Evolutionary conservation across 2,888 invertebrate genomes (phyloP).

Genomic region (Drosophila lacicola): DNA sequence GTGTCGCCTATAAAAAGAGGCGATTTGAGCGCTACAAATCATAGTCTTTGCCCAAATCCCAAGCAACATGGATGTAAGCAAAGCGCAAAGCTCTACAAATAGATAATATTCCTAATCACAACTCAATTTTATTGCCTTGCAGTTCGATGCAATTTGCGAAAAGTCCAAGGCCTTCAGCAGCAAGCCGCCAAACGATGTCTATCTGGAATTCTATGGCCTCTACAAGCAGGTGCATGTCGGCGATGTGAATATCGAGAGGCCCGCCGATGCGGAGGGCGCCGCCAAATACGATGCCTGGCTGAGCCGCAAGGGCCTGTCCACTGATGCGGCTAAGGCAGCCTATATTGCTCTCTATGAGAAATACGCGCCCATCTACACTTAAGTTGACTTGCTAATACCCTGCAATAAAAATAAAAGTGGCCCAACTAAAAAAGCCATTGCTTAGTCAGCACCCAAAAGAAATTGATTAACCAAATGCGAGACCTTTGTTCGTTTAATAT

Average conservation of each 20-base stretch:
- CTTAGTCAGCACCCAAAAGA: conserved; percentile 31
- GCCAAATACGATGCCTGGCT: conserved; percentile 98
- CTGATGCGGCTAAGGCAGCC: conserved; percentile 92
- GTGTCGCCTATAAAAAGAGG: conserved; percentile 55
- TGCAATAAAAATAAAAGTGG: conserved; percentile 8
- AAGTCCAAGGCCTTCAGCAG: conserved; percentile 89
- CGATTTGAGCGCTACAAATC: conserved; percentile 30
- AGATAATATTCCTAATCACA: conserved; percentile 12
- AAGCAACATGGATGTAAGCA: conserved; percentile 68
- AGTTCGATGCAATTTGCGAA: conserved; percentile 67
- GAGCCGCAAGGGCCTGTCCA: conserved; percentile 90
- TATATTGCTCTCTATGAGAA: conserved; percentile 90
- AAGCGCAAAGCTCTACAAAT: not conserved
- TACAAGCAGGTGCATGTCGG: conserved; percentile 94
- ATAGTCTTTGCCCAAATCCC: conserved; percentile 54
- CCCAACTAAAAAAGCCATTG: conserved; percentile 3
- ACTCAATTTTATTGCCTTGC: conserved; percentile 12
- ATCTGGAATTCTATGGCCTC: conserved; percentile 92
- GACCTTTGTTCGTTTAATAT: conserved; percentile 35
- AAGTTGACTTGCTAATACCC: conserved; percentile 5
- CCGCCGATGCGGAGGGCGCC: conserved; percentile 95
- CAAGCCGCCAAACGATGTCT: conserved; percentile 92
- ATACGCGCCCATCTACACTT: conserved; percentile 86
- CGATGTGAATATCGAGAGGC: conserved; percentile 92
- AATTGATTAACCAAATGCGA: conserved; percentile 22